phyloP scores from a whole-genome alignment of 2,797 vertebrate genomes.

The Fistularia tabacaria region DNA sequence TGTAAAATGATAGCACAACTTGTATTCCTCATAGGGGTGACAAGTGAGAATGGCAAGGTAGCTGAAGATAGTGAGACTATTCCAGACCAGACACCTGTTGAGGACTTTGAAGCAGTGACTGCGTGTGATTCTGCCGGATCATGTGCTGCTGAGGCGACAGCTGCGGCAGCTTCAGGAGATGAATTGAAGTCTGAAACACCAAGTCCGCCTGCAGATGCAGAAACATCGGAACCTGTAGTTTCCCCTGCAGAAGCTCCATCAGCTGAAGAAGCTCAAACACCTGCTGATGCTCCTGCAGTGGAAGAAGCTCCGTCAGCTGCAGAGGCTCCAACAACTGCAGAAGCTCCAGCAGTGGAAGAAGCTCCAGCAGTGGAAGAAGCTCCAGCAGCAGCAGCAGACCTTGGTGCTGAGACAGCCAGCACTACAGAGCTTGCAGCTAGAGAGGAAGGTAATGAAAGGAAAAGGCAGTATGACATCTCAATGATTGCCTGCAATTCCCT shows the following conservation, averaged over 20 bases:
- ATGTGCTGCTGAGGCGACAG: slow-evolving; percentile 15
- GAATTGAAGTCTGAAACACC: slow-evolving; percentile 20
- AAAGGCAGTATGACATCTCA: too few relatives aligned
- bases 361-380: slow-evolving; percentile 2
- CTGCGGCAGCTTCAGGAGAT: slow-evolving; percentile 35
- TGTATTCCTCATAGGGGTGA: slow-evolving; percentile 44
- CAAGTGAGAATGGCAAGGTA: slow-evolving; percentile 55
- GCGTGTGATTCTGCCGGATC: slow-evolving; percentile 26
- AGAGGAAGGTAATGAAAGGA: too few relatives aligned
- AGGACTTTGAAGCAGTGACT: slow-evolving; percentile 13
- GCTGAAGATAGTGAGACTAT: slow-evolving; percentile 67
- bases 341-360: slow-evolving; percentile 1
- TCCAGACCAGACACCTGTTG: slow-evolving; percentile 56
- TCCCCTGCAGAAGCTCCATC: not conserved
- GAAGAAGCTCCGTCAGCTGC: slow-evolving; percentile 8
- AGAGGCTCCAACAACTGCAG: slow-evolving; percentile 4
- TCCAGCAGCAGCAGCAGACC: slow-evolving; percentile 2
- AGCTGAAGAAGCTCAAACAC: slow-evolving; percentile 1
- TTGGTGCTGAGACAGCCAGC: too few relatives aligned
- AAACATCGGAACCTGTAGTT: too few relatives aligned
- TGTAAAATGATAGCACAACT: not conserved
- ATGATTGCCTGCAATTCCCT: slow-evolving; percentile 21
- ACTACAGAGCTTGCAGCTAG: not conserved
- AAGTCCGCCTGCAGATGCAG: slow-evolving; percentile 21
- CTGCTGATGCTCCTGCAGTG: slow-evolving; percentile 7